Evolutionary conservation across 2,797 vertebrate species (phyloP), one percentile per base, ranked within the genome.

Genomic region (Sarcophilus harrisii): DNA sequence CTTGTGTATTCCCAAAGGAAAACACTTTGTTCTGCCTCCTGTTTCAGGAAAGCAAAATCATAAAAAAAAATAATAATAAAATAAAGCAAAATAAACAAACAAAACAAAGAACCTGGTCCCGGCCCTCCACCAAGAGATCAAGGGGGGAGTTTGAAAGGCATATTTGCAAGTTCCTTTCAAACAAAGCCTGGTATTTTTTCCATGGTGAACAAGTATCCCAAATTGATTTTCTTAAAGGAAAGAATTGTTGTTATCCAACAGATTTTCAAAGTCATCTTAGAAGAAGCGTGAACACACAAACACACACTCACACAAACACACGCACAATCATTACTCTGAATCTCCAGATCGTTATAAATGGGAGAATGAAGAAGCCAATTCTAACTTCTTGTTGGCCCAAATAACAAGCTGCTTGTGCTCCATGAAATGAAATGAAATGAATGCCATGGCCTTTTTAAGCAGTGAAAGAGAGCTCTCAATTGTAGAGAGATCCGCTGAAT

Each of bases 381-480:
- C 96, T 97, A 96, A 97, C 95, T 97, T 97, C 91, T 97, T 90
- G 95, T 94, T 96, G 59, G 96, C 97, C 91, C 89, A 96, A 95
- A 91, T 93, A 97, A 98, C 96, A 98, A 97, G 96, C 96, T 98
- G 95, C 57, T 97, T 92, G 96, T 97, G 90, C 94, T 97, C 96
- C 60, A 60, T 98, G 96, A 98, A 98, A 98, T 98, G 91, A 95
- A 97, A 96, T 96, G 92, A 97, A 98, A 97, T 98, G 13, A 98
- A 98, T 97, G 93, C 52, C 91, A 58, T 55, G 94, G 97, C 93
- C 95, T 98, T 98, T 98, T 97, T 3, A 98, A 97, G 94, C 1
- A 2, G 58, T 95, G 96, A 92, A 55, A 45, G 96, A 95, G 97
- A 97, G 92, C 0, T 94, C 97, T 97, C 96, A 96, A 96, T 94